Percentiles rank a stretch among this genome's conserved stretches.
phyloP scores from a whole-genome alignment of 2,113 vertebrate species.

The Fukomys damarensis region DNA sequence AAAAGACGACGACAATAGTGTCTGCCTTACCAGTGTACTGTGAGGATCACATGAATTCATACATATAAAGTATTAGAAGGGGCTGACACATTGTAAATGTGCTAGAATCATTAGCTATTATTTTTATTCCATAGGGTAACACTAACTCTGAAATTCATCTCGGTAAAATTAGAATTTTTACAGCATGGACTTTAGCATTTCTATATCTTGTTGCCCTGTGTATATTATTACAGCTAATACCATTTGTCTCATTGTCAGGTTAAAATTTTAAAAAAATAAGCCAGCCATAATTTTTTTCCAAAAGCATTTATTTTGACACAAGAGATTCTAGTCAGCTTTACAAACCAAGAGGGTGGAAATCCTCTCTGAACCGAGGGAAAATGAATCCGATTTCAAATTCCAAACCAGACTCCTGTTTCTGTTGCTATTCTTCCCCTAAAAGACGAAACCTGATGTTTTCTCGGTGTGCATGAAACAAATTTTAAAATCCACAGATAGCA shows the following conservation, averaged over 20 bases:
- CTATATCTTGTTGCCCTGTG: background rate
- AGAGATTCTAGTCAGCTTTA: constrained; percentile 61
- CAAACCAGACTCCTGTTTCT: constrained; percentile 55
- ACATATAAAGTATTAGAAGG: background rate
- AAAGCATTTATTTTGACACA: constrained; percentile 69
- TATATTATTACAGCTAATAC: constrained; percentile 52
- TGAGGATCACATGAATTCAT: background rate
- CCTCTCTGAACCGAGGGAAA: constrained; percentile 60
- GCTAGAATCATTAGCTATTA: background rate
- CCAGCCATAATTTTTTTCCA: constrained; percentile 38
- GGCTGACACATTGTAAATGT: background rate
- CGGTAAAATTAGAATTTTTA: constrained; percentile 30
- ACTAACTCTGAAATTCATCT: constrained; percentile 43
- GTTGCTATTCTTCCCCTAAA: constrained; percentile 59
- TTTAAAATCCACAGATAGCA: constrained; percentile 67
- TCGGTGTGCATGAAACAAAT: constrained; percentile 63
- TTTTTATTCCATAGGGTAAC: background rate
- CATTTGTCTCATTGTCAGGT: constrained; percentile 67
- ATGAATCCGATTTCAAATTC: constrained; percentile 75
- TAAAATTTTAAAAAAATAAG: constrained; percentile 63
- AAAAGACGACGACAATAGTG: background rate
- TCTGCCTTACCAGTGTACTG: background rate
- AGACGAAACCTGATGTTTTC: constrained; percentile 60
- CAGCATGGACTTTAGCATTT: constrained; percentile 30
- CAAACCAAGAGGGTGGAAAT: constrained; percentile 68